Evolutionary conservation across 1,140 invertebrate genomes (phyloP).

Genomic region (Papilio xuthus): DNA sequence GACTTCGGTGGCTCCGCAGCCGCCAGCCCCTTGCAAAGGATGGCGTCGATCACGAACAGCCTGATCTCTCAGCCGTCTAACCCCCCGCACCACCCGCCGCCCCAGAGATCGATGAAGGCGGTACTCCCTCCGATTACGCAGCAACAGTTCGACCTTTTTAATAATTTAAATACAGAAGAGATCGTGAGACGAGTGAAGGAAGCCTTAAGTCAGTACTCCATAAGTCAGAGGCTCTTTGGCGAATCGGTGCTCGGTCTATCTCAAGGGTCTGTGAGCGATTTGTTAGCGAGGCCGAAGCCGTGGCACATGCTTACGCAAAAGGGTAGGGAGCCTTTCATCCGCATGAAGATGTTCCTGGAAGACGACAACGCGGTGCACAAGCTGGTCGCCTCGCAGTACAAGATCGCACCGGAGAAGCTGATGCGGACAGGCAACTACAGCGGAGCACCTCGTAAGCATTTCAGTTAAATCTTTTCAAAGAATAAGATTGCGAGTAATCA

Average conservation of each 20-base stretch:
- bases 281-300: constrained; percentile 96
- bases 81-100: constrained; percentile 89
- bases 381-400: constrained; percentile 97
- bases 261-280: constrained; percentile 97
- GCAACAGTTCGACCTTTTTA: constrained; percentile 99
- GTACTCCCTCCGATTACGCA: constrained; percentile 99
- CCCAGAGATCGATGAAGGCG: constrained; percentile 95
- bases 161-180: constrained; percentile 99
- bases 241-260: constrained; percentile 98
- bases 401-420: constrained; percentile 97
- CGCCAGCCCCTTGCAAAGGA: constrained; percentile 95
- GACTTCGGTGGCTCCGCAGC: constrained; percentile 90
- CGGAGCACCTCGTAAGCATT: constrained; percentile 89
- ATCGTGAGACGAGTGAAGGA: constrained; percentile 99
- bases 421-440: constrained; percentile 97
- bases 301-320: constrained; percentile 99
- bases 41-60: constrained; percentile 99
- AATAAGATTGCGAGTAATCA: no score
- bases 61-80: constrained; percentile 95
- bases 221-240: constrained; percentile 98
- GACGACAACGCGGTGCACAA: constrained; percentile 98
- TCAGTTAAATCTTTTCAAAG: constrained; percentile 62
- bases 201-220: constrained; percentile 98
- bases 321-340: constrained; percentile 97
- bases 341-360: constrained; percentile 99